Evolutionary conservation across 2,797 vertebrate genomes (phyloP), one percentile per base, ranked within the genome.

Genomic region (Liparis tanakae): DNA sequence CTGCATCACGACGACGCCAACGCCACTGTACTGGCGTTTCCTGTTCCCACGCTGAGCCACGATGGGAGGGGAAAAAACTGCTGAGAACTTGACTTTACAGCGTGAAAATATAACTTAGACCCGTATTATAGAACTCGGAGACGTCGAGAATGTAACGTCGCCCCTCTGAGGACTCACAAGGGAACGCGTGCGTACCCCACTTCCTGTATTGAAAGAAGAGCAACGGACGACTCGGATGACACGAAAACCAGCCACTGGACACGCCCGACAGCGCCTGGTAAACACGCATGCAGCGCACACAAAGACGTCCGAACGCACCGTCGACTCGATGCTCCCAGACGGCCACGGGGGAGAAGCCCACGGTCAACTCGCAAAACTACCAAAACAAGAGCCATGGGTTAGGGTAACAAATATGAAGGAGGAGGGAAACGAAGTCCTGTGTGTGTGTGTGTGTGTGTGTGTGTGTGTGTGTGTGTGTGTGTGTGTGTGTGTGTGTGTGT

Each of bases 11-110:
- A n/a, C n/a, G n/a, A n/a, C n/a, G n/a, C n/a, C n/a, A n/a, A 61
- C 68, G 64, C 72, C 59, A 81, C 72, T 44, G 46, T 67, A 62
- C 61, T 82, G 70, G 77, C 68, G 66, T 46, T 44, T 56, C 85
- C 83, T 84, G 80, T 79, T 74, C 78, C 71, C 81, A 85, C 67
- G 73, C 91, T 93, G 93, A 94, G 93, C 92, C 93, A 82, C 39
- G 25, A 62, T 9, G 22, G 73, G 83, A 44, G 65, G 17, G 22
- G 68, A 71, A 70, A 71, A 48, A 64, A 76, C 67, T 36, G 37
- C 22, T 70, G 65, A 72, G 37, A 70, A 63, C 44, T 48, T 22
- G 18, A 50, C 58, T 62, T 72, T 74, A 65, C 46, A 37, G 18
- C 63, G 56, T 62, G 53, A 64, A 55, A 54, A 68, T 57, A 50